Evolutionary conservation across 1,140 invertebrate genomes (phyloP).

Genomic region (Eriocheir sinensis): DNA sequence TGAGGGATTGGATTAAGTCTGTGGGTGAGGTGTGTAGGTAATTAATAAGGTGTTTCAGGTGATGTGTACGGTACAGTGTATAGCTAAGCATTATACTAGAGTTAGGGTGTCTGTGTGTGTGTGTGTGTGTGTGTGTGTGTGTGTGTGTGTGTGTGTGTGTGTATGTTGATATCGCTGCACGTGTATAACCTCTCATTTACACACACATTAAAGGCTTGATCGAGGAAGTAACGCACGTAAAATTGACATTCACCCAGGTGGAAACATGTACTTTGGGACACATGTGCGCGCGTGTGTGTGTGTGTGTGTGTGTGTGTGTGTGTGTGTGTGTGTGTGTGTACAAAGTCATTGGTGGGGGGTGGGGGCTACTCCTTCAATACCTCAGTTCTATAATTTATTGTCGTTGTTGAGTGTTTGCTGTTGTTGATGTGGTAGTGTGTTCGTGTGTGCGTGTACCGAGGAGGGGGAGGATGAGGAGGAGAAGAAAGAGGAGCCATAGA

Average conservation of each 20-base stretch:
- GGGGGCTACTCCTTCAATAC: slow-evolving; percentile 23
- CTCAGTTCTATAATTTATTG: slow-evolving; percentile 59
- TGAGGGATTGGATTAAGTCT: not conserved
- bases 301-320: slow-evolving; percentile 29
- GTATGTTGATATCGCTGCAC: not conserved
- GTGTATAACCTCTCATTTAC: slow-evolving; percentile 2
- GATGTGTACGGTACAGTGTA: slow-evolving; percentile 26
- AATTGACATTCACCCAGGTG: not conserved
- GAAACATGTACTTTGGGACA: not conserved
- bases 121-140: no score
- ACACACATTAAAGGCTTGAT: not conserved
- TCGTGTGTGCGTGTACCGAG: not conserved
- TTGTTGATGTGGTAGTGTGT: not conserved
- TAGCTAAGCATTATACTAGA: slow-evolving; percentile 40
- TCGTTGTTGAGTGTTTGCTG: slow-evolving; percentile 3
- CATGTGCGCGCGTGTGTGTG: not conserved
- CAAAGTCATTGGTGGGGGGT: not conserved
- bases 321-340: slow-evolving; percentile 34
- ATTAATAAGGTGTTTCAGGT: not conserved
- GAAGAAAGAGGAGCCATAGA: not conserved
- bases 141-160: slow-evolving; percentile 35
- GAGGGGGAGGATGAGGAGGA: not conserved
- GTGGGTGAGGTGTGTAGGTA: not conserved
- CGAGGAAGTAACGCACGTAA: not conserved
- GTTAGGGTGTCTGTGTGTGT: not conserved